Conservation (phyloP, 2,113 vertebrate species). For the Dipodomys ordii region DNA sequence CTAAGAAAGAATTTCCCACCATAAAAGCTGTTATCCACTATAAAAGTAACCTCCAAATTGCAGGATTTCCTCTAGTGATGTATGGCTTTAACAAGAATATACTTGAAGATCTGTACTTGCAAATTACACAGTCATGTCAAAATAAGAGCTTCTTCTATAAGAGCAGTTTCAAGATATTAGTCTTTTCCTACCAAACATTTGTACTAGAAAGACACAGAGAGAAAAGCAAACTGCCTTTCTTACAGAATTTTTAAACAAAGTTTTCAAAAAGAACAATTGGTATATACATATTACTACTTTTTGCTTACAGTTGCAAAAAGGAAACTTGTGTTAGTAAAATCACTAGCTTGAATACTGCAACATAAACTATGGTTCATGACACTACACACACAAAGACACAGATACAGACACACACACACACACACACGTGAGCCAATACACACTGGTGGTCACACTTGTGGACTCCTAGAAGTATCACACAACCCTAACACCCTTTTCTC, state of each 20-base stretch:
- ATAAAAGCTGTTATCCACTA: conserved; percentile 27
- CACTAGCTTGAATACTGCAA: neutral
- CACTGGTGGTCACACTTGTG: neutral
- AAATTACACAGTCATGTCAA: neutral
- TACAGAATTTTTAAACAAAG: conserved; percentile 10
- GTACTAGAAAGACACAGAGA: conserved; percentile 6
- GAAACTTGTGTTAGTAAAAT: conserved; percentile 10
- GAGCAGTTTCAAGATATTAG: conserved; percentile 1
- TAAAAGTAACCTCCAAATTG: neutral
- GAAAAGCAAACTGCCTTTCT: conserved; percentile 41
- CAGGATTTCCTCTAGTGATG: neutral
- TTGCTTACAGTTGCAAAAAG: conserved; percentile 17
- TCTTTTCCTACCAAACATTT: conserved; percentile 8
- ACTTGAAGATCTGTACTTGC: neutral
- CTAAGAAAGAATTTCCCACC: conserved; percentile 10
- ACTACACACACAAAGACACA: neutral
- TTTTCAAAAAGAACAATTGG: neutral
- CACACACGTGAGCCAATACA: neutral
- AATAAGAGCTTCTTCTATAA: neutral
- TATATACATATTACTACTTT: neutral
- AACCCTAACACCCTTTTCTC: neutral
- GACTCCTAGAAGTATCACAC: neutral
- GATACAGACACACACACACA: too few relatives aligned
- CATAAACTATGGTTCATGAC: neutral
- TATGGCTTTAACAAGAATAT: neutral